These are phyloP conservation scores for Tachyglossus aculeatus DNA, from an alignment of 2,797 vertebrate species.

Conservation along the genomic window DNA sequence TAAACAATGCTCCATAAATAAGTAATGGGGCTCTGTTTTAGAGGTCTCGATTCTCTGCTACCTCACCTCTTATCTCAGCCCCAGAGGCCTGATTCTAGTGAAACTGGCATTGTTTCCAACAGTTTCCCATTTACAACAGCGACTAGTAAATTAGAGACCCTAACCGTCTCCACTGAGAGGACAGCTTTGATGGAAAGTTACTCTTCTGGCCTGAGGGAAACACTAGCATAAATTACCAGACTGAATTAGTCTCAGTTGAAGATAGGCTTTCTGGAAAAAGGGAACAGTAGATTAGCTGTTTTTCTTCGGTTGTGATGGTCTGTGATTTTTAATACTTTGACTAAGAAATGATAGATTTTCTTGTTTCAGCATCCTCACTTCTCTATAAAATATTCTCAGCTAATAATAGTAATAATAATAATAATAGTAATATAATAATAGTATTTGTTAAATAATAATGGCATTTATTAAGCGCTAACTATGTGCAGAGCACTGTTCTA, in stretches of 20 bases:
- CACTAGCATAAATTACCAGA: slow-evolving; percentile 31
- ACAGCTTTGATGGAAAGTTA: slow-evolving; percentile 17
- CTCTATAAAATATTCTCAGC: slow-evolving; percentile 23
- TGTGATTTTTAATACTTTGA: slow-evolving; percentile 53
- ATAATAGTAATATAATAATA: too few species aligned
- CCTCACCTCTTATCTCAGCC: not conserved
- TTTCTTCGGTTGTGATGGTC: slow-evolving; percentile 37
- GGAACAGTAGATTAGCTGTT: slow-evolving; percentile 26
- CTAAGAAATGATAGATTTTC: slow-evolving; percentile 35
- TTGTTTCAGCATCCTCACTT: not conserved
- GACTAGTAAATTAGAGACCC: not conserved
- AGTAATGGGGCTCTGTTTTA: not conserved
- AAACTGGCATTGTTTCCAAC: slow-evolving; percentile 7
- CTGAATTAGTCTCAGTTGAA: slow-evolving; percentile 40
- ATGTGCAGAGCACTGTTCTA: too few species aligned
- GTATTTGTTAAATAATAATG: too few species aligned
- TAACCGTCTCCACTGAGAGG: slow-evolving; percentile 9
- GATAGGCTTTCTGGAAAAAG: slow-evolving; percentile 38
- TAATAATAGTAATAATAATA: too few species aligned
- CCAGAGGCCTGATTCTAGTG: not conserved
- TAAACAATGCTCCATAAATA: not conserved
- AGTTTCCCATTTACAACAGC: not conserved
- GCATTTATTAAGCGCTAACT: too few species aligned
- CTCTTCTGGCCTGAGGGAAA: slow-evolving; percentile 20
- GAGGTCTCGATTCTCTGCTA: slow-evolving; percentile 1